These are phyloP conservation scores for Rhagium mordax DNA, from an alignment of 2,888 invertebrate genomes.

Conservation along the genomic window DNA sequence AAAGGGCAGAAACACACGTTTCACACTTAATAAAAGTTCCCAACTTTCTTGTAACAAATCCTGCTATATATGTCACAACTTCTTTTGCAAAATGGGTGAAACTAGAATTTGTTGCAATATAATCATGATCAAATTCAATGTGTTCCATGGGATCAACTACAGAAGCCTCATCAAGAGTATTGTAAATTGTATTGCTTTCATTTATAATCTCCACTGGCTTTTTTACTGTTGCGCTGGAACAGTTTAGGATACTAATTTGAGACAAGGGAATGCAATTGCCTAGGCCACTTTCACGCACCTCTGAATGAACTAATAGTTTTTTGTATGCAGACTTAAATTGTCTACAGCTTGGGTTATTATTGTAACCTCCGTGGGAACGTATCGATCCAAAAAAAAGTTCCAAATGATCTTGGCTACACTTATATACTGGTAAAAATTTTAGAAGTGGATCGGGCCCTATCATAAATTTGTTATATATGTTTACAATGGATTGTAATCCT, in stretches of 20 bases:
- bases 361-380: slow-evolving; percentile 24
- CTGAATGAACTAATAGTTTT: neutral
- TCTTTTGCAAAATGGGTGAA: slow-evolving; percentile 29
- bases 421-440: slow-evolving; percentile 18
- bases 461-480: slow-evolving; percentile 15
- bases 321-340: slow-evolving; percentile 33
- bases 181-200: neutral
- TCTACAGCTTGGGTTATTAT: slow-evolving; percentile 34
- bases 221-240: neutral
- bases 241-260: slow-evolving; percentile 9
- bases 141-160: neutral
- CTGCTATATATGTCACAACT: slow-evolving; percentile 34
- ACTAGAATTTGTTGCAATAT: neutral
- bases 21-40: slow-evolving; percentile 6
- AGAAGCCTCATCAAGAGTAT: neutral
- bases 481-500: neutral
- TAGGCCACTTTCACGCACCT: slow-evolving; percentile 16
- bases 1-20: neutral
- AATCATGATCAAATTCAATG: neutral
- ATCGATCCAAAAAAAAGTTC: slow-evolving; percentile 32
- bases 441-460: neutral
- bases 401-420: slow-evolving; percentile 28
- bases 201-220: neutral
- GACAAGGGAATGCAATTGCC: slow-evolving; percentile 31
- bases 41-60: slow-evolving; percentile 36